Evolutionary conservation across 1,140 invertebrate genomes (phyloP).

Genomic region (Tyrophagus putrescentiae): DNA sequence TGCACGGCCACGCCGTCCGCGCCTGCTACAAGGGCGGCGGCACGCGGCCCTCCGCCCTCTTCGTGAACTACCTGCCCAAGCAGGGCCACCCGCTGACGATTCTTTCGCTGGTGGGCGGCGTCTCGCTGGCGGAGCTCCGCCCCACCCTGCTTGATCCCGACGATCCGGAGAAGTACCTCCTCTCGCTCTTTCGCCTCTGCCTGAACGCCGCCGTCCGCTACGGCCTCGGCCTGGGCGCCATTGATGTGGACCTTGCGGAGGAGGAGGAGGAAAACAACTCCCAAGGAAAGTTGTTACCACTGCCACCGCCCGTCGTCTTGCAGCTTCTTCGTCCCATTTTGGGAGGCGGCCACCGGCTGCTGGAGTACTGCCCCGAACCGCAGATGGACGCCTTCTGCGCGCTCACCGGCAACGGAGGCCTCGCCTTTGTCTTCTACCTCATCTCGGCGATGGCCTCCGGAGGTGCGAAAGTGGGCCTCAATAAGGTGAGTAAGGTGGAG

Average conservation of each 20-base stretch:
- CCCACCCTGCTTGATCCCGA: neutral
- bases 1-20: slow-evolving; percentile 11
- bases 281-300: slow-evolving; percentile 13
- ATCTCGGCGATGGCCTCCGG: slow-evolving; percentile 30
- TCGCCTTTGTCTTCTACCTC: slow-evolving; percentile 22
- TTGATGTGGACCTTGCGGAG: neutral
- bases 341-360: neutral
- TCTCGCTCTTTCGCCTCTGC: neutral
- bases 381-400: slow-evolving; percentile 21
- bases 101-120: neutral
- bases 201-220: neutral
- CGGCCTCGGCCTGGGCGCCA: neutral
- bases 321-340: slow-evolving; percentile 2
- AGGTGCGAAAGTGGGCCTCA: slow-evolving; percentile 46
- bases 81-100: neutral
- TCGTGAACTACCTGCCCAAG: slow-evolving; percentile 17
- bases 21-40: slow-evolving; percentile 18
- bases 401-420: slow-evolving; percentile 15
- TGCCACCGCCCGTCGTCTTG: slow-evolving; percentile 17
- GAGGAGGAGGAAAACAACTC: too few species aligned
- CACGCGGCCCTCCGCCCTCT: neutral
- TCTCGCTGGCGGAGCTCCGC: neutral
- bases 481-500: too few species aligned
- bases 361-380: slow-evolving; percentile 7
- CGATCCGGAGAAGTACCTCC: neutral